Evolutionary conservation across 2,113 vertebrate species (phyloP).

Genomic region (Pachycephala philippinensis): DNA sequence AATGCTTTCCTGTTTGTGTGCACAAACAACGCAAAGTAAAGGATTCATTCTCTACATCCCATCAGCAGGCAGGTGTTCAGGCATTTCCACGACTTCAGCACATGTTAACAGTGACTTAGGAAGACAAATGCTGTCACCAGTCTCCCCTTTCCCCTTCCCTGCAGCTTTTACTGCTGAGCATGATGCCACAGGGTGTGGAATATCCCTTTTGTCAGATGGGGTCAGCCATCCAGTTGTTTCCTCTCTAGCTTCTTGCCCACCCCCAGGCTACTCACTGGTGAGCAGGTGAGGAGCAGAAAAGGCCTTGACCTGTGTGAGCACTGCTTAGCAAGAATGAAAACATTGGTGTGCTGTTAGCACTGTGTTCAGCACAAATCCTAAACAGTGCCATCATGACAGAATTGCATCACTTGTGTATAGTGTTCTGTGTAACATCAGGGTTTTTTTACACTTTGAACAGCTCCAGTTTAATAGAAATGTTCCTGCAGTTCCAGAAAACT

Average conservation of each 20-base stretch:
- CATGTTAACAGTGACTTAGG: not conserved
- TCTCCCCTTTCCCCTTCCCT: not conserved
- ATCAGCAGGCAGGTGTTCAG: not conserved
- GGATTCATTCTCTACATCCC: not conserved
- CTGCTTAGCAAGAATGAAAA: not conserved
- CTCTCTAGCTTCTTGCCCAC: not conserved
- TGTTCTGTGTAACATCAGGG: not conserved
- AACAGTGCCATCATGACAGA: not conserved
- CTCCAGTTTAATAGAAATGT: constrained; percentile 83
- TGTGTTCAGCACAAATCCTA: not conserved
- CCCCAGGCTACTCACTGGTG: not conserved
- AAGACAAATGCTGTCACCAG: not conserved
- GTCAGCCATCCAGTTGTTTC: not conserved
- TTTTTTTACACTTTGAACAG: constrained; percentile 61
- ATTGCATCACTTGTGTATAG: not conserved
- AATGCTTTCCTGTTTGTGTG: not conserved
- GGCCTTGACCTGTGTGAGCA: not conserved
- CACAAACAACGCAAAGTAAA: not conserved
- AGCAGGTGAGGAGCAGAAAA: not conserved
- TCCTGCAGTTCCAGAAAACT: constrained; percentile 72
- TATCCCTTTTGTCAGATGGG: not conserved
- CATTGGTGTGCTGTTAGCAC: not conserved
- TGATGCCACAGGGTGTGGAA: not conserved
- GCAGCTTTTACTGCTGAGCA: not conserved
- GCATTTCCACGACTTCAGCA: not conserved